These are phyloP conservation scores for Darevskia nairensis DNA, from an alignment of 2,797 vertebrate species.

Conservation along the genomic window DNA sequence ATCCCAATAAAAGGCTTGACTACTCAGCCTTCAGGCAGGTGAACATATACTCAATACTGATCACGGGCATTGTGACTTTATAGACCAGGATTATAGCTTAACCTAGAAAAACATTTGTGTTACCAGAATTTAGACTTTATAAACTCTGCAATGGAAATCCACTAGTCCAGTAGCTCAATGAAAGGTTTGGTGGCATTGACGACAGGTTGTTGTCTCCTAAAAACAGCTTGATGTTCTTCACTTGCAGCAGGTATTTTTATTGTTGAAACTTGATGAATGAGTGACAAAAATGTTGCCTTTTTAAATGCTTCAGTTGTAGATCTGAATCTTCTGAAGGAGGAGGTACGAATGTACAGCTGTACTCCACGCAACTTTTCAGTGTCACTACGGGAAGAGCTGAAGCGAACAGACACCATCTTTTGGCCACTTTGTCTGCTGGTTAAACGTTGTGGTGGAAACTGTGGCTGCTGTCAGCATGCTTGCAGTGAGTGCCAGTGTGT, in stretches of 20 bases:
- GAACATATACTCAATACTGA: neutral
- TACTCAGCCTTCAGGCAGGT: neutral
- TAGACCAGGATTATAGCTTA: neutral
- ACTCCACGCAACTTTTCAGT: constrained; percentile 96
- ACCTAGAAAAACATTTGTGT: neutral
- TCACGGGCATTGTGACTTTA: neutral
- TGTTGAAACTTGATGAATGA: accelerated
- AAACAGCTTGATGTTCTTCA: neutral
- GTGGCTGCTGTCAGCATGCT: constrained; percentile 91
- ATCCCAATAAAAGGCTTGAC: neutral
- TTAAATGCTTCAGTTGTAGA: constrained; percentile 79
- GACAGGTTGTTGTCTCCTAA: neutral
- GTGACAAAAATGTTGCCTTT: neutral
- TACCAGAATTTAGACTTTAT: neutral
- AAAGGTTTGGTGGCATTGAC: neutral
- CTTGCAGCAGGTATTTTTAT: neutral
- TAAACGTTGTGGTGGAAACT: constrained; percentile 97
- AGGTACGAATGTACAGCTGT: constrained; percentile 94
- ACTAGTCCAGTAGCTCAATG: neutral
- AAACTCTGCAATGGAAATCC: neutral
- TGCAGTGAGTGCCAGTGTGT: constrained; percentile 95
- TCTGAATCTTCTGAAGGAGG: constrained; percentile 93
- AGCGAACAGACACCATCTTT: constrained; percentile 95
- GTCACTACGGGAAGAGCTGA: constrained; percentile 93
- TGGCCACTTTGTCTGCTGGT: constrained; percentile 98